Evolutionary conservation across 2,888 invertebrate species (phyloP).

Genomic region (Tromatobia lineatoria): DNA sequence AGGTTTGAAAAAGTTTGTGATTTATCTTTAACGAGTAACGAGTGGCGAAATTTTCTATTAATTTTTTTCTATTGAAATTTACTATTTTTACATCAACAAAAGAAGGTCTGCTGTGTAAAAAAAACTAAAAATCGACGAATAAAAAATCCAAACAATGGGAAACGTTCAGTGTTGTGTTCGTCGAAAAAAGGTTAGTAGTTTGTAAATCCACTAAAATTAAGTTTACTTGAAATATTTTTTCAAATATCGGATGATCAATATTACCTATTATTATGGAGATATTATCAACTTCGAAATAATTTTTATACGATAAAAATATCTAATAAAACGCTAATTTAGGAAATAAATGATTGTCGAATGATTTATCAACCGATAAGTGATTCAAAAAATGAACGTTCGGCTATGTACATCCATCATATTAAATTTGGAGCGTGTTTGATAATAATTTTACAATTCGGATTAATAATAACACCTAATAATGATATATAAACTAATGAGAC

Average conservation of each 20-base stretch:
- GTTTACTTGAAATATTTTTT: not conserved
- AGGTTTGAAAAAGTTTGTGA: too few relatives aligned
- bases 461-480: slow-evolving; percentile 12
- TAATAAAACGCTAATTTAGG: too few relatives aligned
- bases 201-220: not conserved
- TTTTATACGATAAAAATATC: too few relatives aligned
- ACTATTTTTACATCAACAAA: too few relatives aligned
- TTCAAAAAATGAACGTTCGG: not conserved
- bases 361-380: too few relatives aligned
- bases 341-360: too few relatives aligned
- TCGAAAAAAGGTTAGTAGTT: slow-evolving; percentile 26
- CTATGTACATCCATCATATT: not conserved
- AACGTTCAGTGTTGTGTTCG: slow-evolving; percentile 34
- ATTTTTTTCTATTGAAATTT: too few relatives aligned
- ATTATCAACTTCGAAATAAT: too few relatives aligned
- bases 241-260: not conserved
- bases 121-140: not conserved
- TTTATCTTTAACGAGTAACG: too few relatives aligned
- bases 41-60: too few relatives aligned
- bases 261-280: not conserved
- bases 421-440: not conserved
- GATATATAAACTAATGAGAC: not conserved
- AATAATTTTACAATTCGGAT: not conserved
- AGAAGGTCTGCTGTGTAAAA: not conserved
- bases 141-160: slow-evolving; percentile 1